Evolutionary conservation across 2,888 invertebrate genomes (phyloP), one percentile per base, ranked within the genome.

Genomic region (Caenorhabditis japonica): DNA sequence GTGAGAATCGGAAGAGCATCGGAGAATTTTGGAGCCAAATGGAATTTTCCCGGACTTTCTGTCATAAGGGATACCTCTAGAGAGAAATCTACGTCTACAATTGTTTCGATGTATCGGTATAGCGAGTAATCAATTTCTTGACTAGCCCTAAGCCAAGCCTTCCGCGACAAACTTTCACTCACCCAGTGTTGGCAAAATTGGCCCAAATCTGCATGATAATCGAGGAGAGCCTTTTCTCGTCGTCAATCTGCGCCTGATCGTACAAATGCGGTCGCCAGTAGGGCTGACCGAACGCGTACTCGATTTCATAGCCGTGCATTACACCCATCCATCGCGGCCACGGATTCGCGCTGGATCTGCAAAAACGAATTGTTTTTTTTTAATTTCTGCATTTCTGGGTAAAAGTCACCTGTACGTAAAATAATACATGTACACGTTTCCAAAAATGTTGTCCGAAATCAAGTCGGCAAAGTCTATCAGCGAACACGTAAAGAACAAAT

Each of bases 311-410:
- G 0, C 94, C 97, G 85, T 97, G 97, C 92, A 97, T 92, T 74
- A 96, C 96, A 0, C 97, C 97, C 96, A 97, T 97, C 97, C 97
- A 97, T 88, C 94, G 92, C 25, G 96, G 97, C 97, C 97, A 97
- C 39, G 94, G 91, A 85, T 94, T 95, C 53, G 93, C 93, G 4
- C 87, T 81, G 15, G 88, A 84, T 38, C 86, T 83, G 52, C 3
- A 64, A 64, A 27, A 19, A 38, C n/a, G n/a, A n/a, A n/a, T n/a
- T n/a, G n/a, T n/a, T n/a, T n/a, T n/a, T n/a, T n/a, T n/a, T n/a
- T n/a, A n/a, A n/a, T n/a, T n/a, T n/a, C n/a, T n/a, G n/a, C n/a
- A 30, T 30, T 30, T 30, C 10, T 10, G 10, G 30, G 7, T 30
- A 5, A 5, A 5, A 30, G 7, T 30, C 30, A 88, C 66, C 89